Conservation (phyloP, 2,888 invertebrate genomes). For the Nasonia oneida region DNA sequence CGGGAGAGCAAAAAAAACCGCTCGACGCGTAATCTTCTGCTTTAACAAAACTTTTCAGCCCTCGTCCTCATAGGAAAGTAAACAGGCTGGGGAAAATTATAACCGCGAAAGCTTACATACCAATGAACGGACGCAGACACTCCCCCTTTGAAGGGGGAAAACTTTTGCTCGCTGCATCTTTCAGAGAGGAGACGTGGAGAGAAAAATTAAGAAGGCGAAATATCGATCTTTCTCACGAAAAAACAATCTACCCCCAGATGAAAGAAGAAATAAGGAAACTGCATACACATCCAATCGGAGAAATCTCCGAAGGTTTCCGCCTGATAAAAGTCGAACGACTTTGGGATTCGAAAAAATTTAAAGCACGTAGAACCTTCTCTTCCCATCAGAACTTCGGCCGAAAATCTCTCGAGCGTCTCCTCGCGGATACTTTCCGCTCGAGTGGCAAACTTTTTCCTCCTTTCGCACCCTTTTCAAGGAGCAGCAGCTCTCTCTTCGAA, state of each 20-base stretch:
- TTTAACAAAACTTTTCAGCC: slow-evolving; percentile 27
- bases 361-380: slow-evolving; percentile 2
- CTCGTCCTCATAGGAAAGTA: neutral
- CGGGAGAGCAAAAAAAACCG: neutral
- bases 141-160: neutral
- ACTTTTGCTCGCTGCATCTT: slow-evolving; percentile 26
- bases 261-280: neutral
- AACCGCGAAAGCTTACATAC: slow-evolving; percentile 1
- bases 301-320: neutral
- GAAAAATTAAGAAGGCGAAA: neutral
- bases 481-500: neutral
- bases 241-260: neutral
- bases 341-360: neutral
- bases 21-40: slow-evolving; percentile 31
- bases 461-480: neutral
- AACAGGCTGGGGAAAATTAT: slow-evolving; percentile 34
- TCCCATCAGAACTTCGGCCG: neutral
- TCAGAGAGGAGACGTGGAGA: neutral
- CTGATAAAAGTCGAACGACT: neutral
- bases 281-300: neutral
- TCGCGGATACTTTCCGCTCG: slow-evolving; percentile 14
- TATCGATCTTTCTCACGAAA: slow-evolving; percentile 1
- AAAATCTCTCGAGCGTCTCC: neutral
- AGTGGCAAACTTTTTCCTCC: slow-evolving; percentile 31
- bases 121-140: neutral